A percentile compares a stretch with the other conserved stretches of the same genome.
These are phyloP conservation scores for Eupithecia abbreviata DNA, from an alignment of 2,888 invertebrate species.

Conservation along the genomic window DNA sequence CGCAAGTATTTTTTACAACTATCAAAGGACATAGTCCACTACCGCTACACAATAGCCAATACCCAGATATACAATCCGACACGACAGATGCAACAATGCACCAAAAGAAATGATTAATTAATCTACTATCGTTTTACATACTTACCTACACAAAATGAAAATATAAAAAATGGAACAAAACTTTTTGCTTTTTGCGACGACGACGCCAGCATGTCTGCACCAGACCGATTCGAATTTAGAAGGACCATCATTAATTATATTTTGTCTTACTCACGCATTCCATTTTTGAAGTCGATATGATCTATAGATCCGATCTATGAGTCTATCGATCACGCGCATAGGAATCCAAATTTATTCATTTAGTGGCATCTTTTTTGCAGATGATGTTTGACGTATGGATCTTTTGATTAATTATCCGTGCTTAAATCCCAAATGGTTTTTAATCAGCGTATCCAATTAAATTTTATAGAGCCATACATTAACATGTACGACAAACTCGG, in stretches of 20 bases:
- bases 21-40: constrained; percentile 63
- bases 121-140: constrained; percentile 76
- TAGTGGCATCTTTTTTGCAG: constrained; percentile 80
- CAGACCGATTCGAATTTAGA: constrained; percentile 80
- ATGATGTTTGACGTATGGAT: constrained; percentile 68
- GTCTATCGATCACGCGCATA: constrained; percentile 81
- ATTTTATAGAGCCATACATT: constrained; percentile 6
- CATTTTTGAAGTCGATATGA: constrained; percentile 81
- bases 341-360: constrained; percentile 82
- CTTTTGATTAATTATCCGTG: constrained; percentile 63
- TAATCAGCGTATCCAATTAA: constrained; percentile 62
- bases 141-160: constrained; percentile 63
- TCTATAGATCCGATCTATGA: constrained; percentile 82
- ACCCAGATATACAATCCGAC: constrained; percentile 66
- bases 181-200: constrained; percentile 79
- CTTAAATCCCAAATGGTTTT: constrained; percentile 62
- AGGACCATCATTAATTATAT: constrained; percentile 82
- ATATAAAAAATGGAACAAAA: constrained; percentile 67
- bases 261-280: constrained; percentile 84
- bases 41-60: constrained; percentile 66
- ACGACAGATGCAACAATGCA: constrained; percentile 80
- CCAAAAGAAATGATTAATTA: constrained; percentile 77
- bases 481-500: background rate
- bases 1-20: constrained; percentile 62
- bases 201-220: constrained; percentile 83